Percentiles rank a stretch among this genome's conserved stretches.
Evolutionary conservation across 2,888 invertebrate genomes (phyloP).

Genomic region (Hirtodrosophila cameraria): DNA sequence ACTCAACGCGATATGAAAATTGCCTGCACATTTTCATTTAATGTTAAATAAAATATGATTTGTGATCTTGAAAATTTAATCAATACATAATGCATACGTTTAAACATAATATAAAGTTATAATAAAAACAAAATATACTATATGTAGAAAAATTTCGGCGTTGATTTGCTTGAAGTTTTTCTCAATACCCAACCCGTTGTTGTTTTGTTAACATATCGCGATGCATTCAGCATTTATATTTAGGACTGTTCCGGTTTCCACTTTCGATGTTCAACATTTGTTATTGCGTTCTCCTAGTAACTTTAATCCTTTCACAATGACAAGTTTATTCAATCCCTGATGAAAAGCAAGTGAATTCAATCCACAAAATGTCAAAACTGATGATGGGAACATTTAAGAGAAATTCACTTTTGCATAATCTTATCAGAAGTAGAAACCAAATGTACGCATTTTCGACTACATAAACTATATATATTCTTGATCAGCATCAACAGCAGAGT

Average conservation of each 20-base stretch:
- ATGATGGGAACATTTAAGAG: too few species aligned
- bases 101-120: slow-evolving; percentile 65
- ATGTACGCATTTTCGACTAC: too few species aligned
- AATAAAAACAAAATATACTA: slow-evolving; percentile 55
- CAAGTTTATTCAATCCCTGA: too few species aligned
- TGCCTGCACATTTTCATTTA: slow-evolving; percentile 38
- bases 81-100: slow-evolving; percentile 67
- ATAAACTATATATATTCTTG: too few species aligned
- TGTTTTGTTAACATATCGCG: slow-evolving; percentile 10
- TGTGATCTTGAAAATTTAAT: slow-evolving; percentile 75
- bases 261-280: too few species aligned
- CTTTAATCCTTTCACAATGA: too few species aligned
- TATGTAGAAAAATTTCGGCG: slow-evolving; percentile 58
- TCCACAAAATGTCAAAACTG: too few species aligned
- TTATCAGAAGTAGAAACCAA: too few species aligned
- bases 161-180: slow-evolving; percentile 73
- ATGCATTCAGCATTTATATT: too few species aligned
- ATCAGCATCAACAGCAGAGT: too few species aligned
- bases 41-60: slow-evolving; percentile 70
- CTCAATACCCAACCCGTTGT: slow-evolving; percentile 25
- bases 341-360: too few species aligned
- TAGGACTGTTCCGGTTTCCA: neutral
- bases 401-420: neutral
- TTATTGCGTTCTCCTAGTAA: too few species aligned
- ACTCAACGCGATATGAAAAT: slow-evolving; percentile 43